Evolutionary conservation across 2,113 vertebrate species (phyloP), one percentile per base, ranked within the genome.

Genomic region (Gila orcuttii): DNA sequence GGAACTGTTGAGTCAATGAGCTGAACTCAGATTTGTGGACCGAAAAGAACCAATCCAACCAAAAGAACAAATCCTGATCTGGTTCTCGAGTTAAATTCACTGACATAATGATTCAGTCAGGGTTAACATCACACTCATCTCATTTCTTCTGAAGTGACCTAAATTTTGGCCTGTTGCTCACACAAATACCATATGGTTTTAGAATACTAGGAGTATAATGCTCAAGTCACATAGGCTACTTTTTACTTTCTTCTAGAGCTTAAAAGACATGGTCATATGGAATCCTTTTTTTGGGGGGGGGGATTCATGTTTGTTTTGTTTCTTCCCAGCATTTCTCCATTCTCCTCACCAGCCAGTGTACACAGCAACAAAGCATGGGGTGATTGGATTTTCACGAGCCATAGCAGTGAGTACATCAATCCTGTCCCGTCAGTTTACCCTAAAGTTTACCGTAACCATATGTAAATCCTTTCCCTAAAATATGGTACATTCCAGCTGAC

Each of bases 311-410:
- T 42, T 42, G 42, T 42, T 10, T 42, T 42, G 42, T 42, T 42
- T 42, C 8, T 42, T 75, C 84, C 11, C 87, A 99, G 98, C 97
- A 64, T 97, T 99, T 87, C 93, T 97, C 82, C 97, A 97, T 73
- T 96, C 96, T 78, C 96, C 97, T 23, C 95, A 97, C 64, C 97
- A 98, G 89, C 98, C 97, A 39, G 98, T 99, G 57, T 99, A 99
- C 88, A 97, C 96, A 57, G 97, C 98, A n/a, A 98, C 98, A 23
- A 99, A 99, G 90, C 95, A 98, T 4, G 98, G 97, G 23, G 95
- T 99, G 50, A 94, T 98, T 83, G 98, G 97, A 92, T 99, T 99
- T 95, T 97, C 97, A 50, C 94, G 97, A 79, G 97, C 97, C 0
- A 94, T 97, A 82, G 98, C 98, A 84, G 98, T 99, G 92, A 97